Percentiles rank a stretch among this genome's conserved stretches.
These are phyloP conservation scores for Labroides dimidiatus DNA, from an alignment of 2,797 vertebrate genomes.

Conservation along the genomic window DNA sequence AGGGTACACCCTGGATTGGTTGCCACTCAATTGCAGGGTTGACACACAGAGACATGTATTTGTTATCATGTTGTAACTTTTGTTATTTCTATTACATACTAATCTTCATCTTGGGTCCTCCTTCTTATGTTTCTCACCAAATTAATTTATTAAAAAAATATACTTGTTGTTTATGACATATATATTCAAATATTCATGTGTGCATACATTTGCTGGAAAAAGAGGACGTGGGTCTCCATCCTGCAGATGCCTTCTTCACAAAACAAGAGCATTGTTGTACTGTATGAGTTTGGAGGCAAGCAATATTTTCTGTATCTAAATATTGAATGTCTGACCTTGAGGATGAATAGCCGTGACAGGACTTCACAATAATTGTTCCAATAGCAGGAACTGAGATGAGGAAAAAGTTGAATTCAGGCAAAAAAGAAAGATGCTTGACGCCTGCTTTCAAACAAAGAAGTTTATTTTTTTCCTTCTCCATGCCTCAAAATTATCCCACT, in stretches of 20 bases:
- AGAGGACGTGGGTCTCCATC: not conserved
- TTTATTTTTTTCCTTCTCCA: slow-evolving; percentile 35
- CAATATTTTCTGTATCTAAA: not conserved
- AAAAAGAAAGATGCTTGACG: slow-evolving; percentile 13
- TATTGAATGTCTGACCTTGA: slow-evolving; percentile 13
- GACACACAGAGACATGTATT: too few species aligned
- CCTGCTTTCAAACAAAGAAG: slow-evolving; percentile 12
- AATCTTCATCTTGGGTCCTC: too few species aligned
- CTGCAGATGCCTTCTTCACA: not conserved
- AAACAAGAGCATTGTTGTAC: slow-evolving; percentile 4
- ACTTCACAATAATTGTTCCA: slow-evolving; percentile 4
- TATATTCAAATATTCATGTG: too few species aligned
- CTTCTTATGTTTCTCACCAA: too few species aligned
- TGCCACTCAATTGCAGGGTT: too few species aligned
- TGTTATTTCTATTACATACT: too few species aligned
- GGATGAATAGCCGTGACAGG: slow-evolving; percentile 1
- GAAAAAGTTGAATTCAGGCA: slow-evolving; percentile 16
- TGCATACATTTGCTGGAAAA: too few species aligned
- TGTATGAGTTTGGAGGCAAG: not conserved
- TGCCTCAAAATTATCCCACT: slow-evolving; percentile 12
- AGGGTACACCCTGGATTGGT: too few species aligned
- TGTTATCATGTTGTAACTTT: too few species aligned
- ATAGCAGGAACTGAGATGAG: slow-evolving; percentile 11
- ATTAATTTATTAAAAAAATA: too few species aligned
- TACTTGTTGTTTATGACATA: too few species aligned